These are phyloP conservation scores for Syngnathus floridae DNA, from an alignment of 2,113 vertebrate species.

Conservation along the genomic window DNA sequence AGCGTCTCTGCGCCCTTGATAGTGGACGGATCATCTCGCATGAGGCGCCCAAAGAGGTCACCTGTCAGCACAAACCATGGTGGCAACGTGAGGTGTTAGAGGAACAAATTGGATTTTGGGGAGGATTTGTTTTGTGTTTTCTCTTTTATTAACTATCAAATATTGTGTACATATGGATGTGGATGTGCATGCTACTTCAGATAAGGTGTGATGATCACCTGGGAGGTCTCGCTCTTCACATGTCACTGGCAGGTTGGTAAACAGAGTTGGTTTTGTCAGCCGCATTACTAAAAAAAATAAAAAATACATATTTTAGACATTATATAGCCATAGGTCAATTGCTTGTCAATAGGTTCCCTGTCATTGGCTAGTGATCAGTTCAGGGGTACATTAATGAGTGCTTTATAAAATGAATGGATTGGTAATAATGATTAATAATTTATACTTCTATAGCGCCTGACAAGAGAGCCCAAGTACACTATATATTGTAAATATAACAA, in stretches of 20 bases:
- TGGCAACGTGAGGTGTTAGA: background rate
- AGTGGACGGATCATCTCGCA: constrained; percentile 91
- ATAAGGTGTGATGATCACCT: constrained; percentile 66
- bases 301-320: constrained; percentile 16
- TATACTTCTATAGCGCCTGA: background rate
- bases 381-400: background rate
- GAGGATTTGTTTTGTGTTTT: too few relatives aligned
- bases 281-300: constrained; percentile 84
- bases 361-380: background rate
- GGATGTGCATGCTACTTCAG: background rate
- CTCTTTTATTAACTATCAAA: too few relatives aligned
- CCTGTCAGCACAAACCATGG: constrained; percentile 64
- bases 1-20: constrained; percentile 90
- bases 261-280: constrained; percentile 94
- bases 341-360: background rate
- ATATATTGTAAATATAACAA: too few relatives aligned
- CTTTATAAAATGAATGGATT: background rate
- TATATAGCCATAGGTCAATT: too few relatives aligned
- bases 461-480: background rate
- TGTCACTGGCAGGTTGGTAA: constrained; percentile 94
- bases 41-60: constrained; percentile 83
- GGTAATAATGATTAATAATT: background rate
- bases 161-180: background rate
- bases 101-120: background rate
- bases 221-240: constrained; percentile 96